Percentiles rank a stretch among this genome's conserved stretches.
These are phyloP conservation scores for Melanitta fusca DNA, from an alignment of 2,797 vertebrate species.

Conservation along the genomic window DNA sequence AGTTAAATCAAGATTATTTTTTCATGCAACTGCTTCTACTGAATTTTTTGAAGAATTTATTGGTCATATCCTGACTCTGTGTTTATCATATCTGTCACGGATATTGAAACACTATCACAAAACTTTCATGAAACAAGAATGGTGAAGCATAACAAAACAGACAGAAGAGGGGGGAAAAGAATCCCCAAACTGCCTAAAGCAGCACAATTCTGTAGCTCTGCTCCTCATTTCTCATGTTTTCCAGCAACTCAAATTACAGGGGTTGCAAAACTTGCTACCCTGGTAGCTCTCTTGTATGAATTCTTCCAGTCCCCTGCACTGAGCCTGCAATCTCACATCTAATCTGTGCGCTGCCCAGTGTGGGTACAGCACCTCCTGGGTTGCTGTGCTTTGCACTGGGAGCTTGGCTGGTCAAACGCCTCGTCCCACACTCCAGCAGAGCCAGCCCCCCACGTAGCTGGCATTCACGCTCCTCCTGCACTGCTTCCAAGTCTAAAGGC, in stretches of 20 bases:
- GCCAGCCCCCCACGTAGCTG: not conserved
- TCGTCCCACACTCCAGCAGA: not conserved
- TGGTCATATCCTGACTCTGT: not conserved
- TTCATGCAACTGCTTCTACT: not conserved
- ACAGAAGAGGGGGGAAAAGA: not conserved
- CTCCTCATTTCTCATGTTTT: not conserved
- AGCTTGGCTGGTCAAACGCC: not conserved
- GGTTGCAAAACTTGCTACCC: not conserved
- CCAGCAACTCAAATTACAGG: not conserved
- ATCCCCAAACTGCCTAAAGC: not conserved
- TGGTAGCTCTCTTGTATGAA: not conserved
- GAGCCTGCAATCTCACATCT: rapidly evolving
- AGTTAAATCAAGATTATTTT: not conserved
- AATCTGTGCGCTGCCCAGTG: no score
- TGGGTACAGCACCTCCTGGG: not conserved
- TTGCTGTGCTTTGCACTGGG: not conserved
- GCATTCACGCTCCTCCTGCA: not conserved
- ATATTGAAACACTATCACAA: not conserved
- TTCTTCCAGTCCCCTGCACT: not conserved
- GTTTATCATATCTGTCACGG: not conserved
- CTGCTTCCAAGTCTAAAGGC: not conserved
- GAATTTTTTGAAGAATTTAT: not conserved
- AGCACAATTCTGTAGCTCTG: not conserved
- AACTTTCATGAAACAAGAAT: not conserved
- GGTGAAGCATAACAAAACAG: not conserved